Evolutionary conservation across 2,113 vertebrate genomes (phyloP).

Genomic region (Macquaria ambigua): DNA sequence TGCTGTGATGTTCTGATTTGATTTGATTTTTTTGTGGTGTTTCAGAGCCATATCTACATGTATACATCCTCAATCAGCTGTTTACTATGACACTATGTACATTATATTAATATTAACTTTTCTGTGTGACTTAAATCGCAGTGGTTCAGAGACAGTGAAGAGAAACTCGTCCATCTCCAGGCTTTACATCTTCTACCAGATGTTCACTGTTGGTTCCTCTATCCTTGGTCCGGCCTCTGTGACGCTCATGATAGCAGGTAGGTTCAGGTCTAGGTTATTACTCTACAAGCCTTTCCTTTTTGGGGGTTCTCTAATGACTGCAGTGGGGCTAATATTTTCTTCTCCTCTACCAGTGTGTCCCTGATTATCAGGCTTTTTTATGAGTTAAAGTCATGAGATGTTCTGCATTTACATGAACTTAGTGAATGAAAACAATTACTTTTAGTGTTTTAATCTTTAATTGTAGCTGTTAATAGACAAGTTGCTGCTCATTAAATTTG

Average conservation of each 20-base stretch:
- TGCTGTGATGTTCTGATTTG: neutral
- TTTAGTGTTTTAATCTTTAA: neutral
- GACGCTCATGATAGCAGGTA: conserved; percentile 88
- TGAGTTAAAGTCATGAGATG: neutral
- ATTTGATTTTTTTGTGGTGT: neutral
- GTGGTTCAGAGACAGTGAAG: conserved; percentile 82
- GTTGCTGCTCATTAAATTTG: neutral
- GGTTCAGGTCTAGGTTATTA: conserved; percentile 3
- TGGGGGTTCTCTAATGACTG: too few relatives aligned
- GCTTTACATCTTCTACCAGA: conserved; percentile 87
- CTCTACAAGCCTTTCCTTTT: neutral
- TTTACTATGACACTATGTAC: neutral
- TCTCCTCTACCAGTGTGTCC: neutral
- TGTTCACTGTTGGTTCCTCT: conserved; percentile 86
- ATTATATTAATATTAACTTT: neutral
- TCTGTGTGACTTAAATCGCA: conserved; percentile 38
- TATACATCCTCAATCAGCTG: neutral
- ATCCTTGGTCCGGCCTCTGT: conserved; percentile 89
- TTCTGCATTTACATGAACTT: neutral
- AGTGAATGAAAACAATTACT: neutral
- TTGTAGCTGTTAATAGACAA: neutral
- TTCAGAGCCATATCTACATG: neutral
- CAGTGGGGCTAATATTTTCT: neutral
- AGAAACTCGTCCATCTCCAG: conserved; percentile 86
- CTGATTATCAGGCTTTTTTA: neutral